Evolutionary conservation across 1,140 invertebrate species (phyloP), one percentile per base, ranked within the genome.

Genomic region (Ericerus pela): DNA sequence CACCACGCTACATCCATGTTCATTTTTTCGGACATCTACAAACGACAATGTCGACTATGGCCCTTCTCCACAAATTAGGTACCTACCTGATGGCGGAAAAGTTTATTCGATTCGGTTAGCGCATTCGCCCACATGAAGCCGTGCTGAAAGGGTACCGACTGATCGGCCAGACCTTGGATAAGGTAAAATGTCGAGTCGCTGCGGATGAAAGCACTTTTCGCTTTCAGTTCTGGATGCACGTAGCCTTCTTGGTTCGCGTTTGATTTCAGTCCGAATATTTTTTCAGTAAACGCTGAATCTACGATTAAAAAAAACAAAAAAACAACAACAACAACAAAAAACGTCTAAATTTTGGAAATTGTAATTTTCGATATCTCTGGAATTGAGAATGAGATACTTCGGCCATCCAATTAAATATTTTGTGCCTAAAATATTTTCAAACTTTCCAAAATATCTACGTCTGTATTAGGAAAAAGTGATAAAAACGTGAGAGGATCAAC

Each of bases 281-380:
- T 77, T 72, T 96, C 92, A 75, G 91, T 93, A 67, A 95, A 96
- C 5, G 86, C 88, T 20, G 90, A 90, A 73, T 96, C 92, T 96
- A 65, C 1, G 69, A n/a, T n/a, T n/a, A n/a, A n/a, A n/a, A n/a
- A n/a, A n/a, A n/a, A n/a, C n/a, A n/a, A n/a, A n/a, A n/a, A n/a
- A n/a, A n/a, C n/a, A n/a, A n/a, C n/a, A n/a, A n/a, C n/a, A n/a
- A n/a, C n/a, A n/a, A n/a, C n/a, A n/a, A n/a, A n/a, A n/a, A n/a
- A n/a, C n/a, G n/a, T n/a, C n/a, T n/a, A n/a, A n/a, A n/a, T n/a
- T n/a, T n/a, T n/a, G n/a, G n/a, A n/a, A n/a, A n/a, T n/a, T n/a
- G n/a, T n/a, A n/a, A n/a, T n/a, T n/a, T n/a, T n/a, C n/a, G n/a
- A n/a, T n/a, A n/a, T n/a, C n/a, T n/a, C n/a, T n/a, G n/a, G n/a